phyloP scores from a whole-genome alignment of 2,888 invertebrate genomes.

The Pristionchus mayeri region DNA sequence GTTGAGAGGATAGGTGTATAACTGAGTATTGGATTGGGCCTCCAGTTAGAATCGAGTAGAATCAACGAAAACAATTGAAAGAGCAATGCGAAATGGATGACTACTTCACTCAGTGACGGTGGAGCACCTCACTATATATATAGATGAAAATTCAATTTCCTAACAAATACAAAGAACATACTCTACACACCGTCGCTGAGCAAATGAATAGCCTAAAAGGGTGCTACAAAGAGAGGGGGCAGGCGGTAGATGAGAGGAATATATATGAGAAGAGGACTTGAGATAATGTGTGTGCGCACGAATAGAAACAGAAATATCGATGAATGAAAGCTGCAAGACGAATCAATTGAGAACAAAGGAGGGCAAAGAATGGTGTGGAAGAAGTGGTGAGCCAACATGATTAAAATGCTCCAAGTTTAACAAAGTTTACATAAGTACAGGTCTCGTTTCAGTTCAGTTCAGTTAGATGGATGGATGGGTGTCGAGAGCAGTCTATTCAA shows the following conservation, averaged over 20 bases:
- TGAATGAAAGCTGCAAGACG: constrained; percentile 33
- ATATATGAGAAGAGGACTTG: too few relatives aligned
- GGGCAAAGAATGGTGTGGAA: neutral
- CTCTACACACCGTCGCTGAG: neutral
- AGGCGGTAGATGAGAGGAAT: neutral
- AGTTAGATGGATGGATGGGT: neutral
- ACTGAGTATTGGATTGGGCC: constrained; percentile 40
- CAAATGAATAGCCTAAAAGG: neutral
- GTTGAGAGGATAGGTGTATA: neutral
- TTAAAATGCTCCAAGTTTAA: constrained; percentile 41
- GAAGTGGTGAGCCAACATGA: neutral
- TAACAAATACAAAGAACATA: neutral
- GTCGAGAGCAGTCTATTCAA: neutral
- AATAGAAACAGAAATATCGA: constrained; percentile 31
- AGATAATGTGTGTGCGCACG: neutral
- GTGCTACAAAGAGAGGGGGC: neutral
- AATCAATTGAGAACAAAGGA: neutral
- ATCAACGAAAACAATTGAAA: constrained; percentile 1
- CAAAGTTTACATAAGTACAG: constrained; percentile 50
- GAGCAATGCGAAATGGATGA: neutral
- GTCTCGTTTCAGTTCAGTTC: too few relatives aligned
- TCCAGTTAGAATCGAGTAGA: constrained; percentile 19
- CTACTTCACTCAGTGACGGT: neutral
- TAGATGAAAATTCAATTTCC: too few relatives aligned
- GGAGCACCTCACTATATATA: neutral